These are phyloP conservation scores for Melieria omissa DNA, from an alignment of 2,888 invertebrate genomes.

Conservation along the genomic window DNA sequence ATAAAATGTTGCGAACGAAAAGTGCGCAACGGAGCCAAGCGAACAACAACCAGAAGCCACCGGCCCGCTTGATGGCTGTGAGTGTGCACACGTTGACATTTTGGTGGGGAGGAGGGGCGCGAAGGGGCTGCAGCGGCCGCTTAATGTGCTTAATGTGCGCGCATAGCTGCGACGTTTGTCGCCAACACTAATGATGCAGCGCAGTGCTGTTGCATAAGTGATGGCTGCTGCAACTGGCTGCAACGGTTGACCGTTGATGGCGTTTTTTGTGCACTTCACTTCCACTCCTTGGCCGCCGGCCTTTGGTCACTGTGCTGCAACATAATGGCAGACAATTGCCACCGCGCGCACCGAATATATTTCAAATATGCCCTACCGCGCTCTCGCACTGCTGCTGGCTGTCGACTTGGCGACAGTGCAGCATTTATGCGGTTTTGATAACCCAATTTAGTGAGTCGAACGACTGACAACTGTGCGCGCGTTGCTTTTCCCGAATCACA, in stretches of 20 bases:
- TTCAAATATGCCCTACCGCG: not conserved
- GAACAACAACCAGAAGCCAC: not conserved
- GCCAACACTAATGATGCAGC: too few relatives aligned
- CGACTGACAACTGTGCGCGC: not conserved
- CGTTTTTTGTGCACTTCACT: not conserved
- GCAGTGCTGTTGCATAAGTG: not conserved
- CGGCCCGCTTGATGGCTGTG: too few relatives aligned
- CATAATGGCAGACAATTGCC: too few relatives aligned
- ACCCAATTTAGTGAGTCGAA: conserved; percentile 21
- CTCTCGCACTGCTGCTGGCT: not conserved
- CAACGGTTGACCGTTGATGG: not conserved
- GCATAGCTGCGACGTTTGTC: too few relatives aligned
- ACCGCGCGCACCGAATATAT: too few relatives aligned
- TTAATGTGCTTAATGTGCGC: conserved; percentile 27
- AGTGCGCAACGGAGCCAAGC: conserved; percentile 1
- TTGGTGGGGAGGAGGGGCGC: not conserved
- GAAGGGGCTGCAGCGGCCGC: not conserved
- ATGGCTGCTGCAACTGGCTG: conserved; percentile 3
- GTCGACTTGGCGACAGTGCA: conserved; percentile 11
- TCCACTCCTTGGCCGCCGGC: not conserved
- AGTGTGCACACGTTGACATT: not conserved
- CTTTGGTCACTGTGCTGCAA: not conserved
- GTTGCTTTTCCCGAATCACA: too few relatives aligned
- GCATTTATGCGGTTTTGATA: conserved; percentile 29
- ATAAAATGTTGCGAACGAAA: not conserved